Evolutionary conservation across 2,888 invertebrate genomes (phyloP).

Genomic region (Platerodrilus igneus): DNA sequence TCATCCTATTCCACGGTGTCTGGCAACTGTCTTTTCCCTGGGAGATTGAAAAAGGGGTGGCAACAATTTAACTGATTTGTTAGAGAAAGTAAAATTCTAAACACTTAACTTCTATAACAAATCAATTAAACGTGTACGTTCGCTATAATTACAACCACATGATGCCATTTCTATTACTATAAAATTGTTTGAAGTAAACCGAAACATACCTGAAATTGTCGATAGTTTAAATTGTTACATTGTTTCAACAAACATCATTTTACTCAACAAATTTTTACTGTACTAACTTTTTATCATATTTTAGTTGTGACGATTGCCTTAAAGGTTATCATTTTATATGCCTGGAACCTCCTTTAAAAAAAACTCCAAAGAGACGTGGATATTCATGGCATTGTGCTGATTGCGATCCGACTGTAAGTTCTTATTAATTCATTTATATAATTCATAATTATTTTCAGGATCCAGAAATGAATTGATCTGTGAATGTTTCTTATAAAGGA

Average conservation of each 20-base stretch:
- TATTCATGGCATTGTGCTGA: conserved; percentile 96
- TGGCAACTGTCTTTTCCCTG: too few species aligned
- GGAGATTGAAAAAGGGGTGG: too few species aligned
- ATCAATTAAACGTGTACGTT: too few species aligned
- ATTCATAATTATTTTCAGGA: conserved; percentile 29
- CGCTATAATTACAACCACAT: too few species aligned
- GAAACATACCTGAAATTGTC: too few species aligned
- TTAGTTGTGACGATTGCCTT: conserved; percentile 86
- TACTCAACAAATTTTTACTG: not conserved
- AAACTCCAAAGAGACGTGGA: conserved; percentile 88
- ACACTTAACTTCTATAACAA: too few species aligned
- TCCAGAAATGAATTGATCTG: conserved; percentile 33
- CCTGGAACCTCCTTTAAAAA: conserved; percentile 88
- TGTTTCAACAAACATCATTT: not conserved
- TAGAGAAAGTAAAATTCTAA: too few species aligned
- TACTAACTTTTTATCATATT: conserved; percentile 23
- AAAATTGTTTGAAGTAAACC: too few species aligned
- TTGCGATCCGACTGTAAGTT: conserved; percentile 84
- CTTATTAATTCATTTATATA: conserved; percentile 3
- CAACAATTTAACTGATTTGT: too few species aligned
- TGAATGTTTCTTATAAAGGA: too few species aligned
- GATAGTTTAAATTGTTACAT: conserved; percentile 3
- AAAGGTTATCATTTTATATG: conserved; percentile 90
- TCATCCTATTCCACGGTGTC: too few species aligned
- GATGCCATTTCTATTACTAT: too few species aligned